Percentiles rank a stretch among this genome's conserved stretches.
Evolutionary conservation across 1,140 invertebrate genomes (phyloP).

Genomic region (Drosophila eugracilis): DNA sequence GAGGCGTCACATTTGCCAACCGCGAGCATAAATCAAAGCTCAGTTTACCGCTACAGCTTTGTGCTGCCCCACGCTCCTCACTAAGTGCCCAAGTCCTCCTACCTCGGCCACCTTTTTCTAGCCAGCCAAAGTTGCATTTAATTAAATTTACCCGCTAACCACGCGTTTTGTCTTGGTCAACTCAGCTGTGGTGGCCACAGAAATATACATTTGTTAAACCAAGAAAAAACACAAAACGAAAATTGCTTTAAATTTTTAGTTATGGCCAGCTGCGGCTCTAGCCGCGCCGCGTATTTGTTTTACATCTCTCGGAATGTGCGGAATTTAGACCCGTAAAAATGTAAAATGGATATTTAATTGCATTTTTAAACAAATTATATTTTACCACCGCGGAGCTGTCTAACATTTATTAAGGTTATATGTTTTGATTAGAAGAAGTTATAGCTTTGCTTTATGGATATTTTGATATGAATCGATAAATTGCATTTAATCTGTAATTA

Average conservation of each 20-base stretch:
- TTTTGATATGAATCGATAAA: neutral
- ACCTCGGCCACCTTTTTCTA: slow-evolving; percentile 3
- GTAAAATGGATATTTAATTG: slow-evolving; percentile 56
- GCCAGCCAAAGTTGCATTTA: slow-evolving; percentile 42
- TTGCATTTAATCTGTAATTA: neutral
- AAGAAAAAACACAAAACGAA: slow-evolving; percentile 33
- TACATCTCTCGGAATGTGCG: slow-evolving; percentile 38
- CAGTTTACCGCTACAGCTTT: slow-evolving; percentile 43
- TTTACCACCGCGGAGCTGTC: slow-evolving; percentile 15
- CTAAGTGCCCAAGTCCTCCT: slow-evolving; percentile 24
- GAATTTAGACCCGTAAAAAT: slow-evolving; percentile 52
- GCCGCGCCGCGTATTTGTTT: slow-evolving; percentile 22
- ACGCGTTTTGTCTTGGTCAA: slow-evolving; percentile 58
- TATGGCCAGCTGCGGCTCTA: slow-evolving; percentile 41
- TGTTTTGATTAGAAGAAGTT: neutral
- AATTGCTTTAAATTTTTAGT: slow-evolving; percentile 59
- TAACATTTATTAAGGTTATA: neutral
- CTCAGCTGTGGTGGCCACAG: slow-evolving; percentile 18
- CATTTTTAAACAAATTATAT: slow-evolving; percentile 35
- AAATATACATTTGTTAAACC: slow-evolving; percentile 50
- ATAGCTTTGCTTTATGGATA: neutral
- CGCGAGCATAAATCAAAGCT: slow-evolving; percentile 73
- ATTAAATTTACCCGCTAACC: slow-evolving; percentile 55
- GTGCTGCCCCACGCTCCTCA: slow-evolving; percentile 50
- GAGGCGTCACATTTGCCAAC: slow-evolving; percentile 77